Base-by-base conservation (phyloP, 2,113 vertebrate species). In the Melanostigma gelatinosum region DNA sequence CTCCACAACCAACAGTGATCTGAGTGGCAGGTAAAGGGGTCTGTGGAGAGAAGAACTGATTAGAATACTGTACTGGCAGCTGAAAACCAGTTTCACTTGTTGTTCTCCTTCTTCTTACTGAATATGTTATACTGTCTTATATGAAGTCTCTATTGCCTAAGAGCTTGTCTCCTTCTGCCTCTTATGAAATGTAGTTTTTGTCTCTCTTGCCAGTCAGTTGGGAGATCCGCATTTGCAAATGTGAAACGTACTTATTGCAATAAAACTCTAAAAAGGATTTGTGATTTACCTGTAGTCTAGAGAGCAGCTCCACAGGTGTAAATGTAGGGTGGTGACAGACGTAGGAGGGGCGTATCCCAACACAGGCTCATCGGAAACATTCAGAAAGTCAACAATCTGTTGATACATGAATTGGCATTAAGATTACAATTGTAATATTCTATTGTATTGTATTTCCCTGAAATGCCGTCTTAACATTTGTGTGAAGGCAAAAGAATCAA, bases 231-330 rank as follows among this genome's bases (percentile, higher is more conserved):
- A 50, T 50, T 50, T 54, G 52, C 52, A 54, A n/a, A 55, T 24
- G n/a, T 55, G n/a, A 54, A 54, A n/a, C 54, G 12, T 54, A 54
- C 4, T 55, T 12, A 55, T 24, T 12, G 10, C n/a, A 55, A 24
- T 55, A 24, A 16, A 60, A 32, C 57, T 60, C 5, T 16, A 29
- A n/a, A 52, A 60, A 60, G 57, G 55, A 58, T 24, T 24, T 24
- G 6, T 67, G 36, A 40, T 55, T 85, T 40, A 98, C 98, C 97
- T 96, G 90, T 99, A 99, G 91, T 99, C 97, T 44, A 99, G 93
- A 18, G 97, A 97, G 91, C 98, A 99, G 93, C 97, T 97, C 98
- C 98, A 99, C 18, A 99, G 94, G 91, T 99, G 98, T 24, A 99
- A 91, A 61, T 99, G 98, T 18, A 99, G 95, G 9, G 97, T 99